A percentile compares a stretch with the other conserved stretches of the same genome.
Evolutionary conservation across 2,113 vertebrate species (phyloP).

Genomic region (Petroica traversi): DNA sequence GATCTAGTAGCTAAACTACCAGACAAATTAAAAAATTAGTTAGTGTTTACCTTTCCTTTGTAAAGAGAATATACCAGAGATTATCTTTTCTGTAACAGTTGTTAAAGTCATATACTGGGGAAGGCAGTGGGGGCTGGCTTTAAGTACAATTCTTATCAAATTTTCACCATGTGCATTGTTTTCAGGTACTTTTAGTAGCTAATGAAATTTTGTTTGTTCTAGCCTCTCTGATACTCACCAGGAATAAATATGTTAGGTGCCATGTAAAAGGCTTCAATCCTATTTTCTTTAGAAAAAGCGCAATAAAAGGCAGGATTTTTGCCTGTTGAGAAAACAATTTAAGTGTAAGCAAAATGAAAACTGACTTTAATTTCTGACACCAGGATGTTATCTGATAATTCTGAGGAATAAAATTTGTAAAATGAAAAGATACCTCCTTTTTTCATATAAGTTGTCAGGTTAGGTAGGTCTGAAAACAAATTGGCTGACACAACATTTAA

Average conservation of each 20-base stretch:
- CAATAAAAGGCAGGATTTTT: background rate
- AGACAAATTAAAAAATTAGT: background rate
- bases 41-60: background rate
- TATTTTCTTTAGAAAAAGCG: background rate
- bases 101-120: background rate
- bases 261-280: background rate
- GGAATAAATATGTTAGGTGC: background rate
- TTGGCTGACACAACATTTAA: background rate
- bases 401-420: background rate
- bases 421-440: background rate
- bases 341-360: background rate
- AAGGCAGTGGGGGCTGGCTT: background rate
- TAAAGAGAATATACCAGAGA: background rate
- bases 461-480: background rate
- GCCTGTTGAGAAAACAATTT: background rate
- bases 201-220: background rate
- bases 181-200: background rate
- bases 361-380: background rate
- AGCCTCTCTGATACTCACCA: background rate
- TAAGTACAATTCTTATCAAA: background rate
- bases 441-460: background rate
- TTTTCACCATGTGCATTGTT: background rate
- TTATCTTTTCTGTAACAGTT: background rate
- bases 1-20: background rate
- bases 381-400: background rate